These are phyloP conservation scores for Stegostoma tigrinum DNA, from an alignment of 2,113 vertebrate species.

Conservation along the genomic window DNA sequence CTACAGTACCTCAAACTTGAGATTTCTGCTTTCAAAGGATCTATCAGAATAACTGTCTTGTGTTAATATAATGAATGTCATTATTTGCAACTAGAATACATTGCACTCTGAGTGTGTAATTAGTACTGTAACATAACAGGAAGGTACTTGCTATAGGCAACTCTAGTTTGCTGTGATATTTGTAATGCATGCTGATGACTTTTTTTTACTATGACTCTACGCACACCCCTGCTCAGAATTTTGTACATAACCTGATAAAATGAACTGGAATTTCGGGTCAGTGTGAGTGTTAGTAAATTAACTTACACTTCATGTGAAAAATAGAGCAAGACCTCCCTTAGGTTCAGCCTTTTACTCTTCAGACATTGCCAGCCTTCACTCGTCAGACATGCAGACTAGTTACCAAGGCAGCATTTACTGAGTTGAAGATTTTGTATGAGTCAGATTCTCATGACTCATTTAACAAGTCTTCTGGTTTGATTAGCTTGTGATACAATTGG, in stretches of 20 bases:
- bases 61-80: not conserved
- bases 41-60: not conserved
- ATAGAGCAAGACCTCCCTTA: not conserved
- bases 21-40: not conserved
- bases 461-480: not conserved
- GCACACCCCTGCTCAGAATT: not conserved
- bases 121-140: not conserved
- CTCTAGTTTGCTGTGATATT: not conserved
- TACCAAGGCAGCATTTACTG: not conserved
- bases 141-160: not conserved
- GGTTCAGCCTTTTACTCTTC: not conserved
- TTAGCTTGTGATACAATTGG: not conserved
- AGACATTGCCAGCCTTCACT: not conserved
- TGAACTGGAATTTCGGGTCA: too few relatives aligned
- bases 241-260: not conserved
- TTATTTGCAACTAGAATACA: not conserved
- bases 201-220: too few relatives aligned
- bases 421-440: not conserved
- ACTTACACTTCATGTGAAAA: not conserved
- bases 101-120: not conserved
- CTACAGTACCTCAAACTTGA: not conserved
- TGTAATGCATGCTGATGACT: too few relatives aligned
- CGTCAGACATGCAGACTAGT: not conserved
- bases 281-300: constrained; percentile 1
- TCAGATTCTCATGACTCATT: constrained; percentile 5